Evolutionary conservation across 1,140 invertebrate genomes (phyloP), one percentile per base, ranked within the genome.

Genomic region (Drosophila rufa): DNA sequence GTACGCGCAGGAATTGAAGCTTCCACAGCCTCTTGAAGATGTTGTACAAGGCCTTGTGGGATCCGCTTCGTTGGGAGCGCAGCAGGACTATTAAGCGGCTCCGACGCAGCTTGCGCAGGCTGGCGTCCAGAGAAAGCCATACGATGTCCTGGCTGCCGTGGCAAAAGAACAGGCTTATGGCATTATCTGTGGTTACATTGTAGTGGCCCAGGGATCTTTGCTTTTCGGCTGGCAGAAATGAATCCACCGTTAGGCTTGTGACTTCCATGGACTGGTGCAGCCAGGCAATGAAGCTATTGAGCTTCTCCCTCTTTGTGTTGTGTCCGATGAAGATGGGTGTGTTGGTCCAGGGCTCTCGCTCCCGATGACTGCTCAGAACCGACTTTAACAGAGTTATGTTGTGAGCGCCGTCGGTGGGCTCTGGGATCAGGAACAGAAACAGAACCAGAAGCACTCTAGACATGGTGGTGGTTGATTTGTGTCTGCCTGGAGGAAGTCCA

Each of bases 1-100:
- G n/a, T 7, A 66, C 76, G 0, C 70, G 56, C 0, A 91, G 56
- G 4, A 91, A 89, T 33, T 91, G 89, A 9, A 76, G 53, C 2
- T 57, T 17, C 81, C 89, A 91, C 2, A 91, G 43, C 30, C 53
- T 70, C 14, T 53, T 22, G 19, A 91, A 91, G 3, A 91, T 40
- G 4, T 14, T 12, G 0, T 25, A 40, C 12, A 91, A 14, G 3
- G 61, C 73, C 25, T 46, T 53, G 8, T 57, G 9, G 1, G 61
- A 48, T 3, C 0, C 42, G 47, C 36, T 50, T 0, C 47, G 30
- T 47, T 60, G 43, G 4, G 11, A 25, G 19, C n/a, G 36, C n/a
- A 82, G 47, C 9, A 58, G 15, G 1, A 91, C 65, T 2, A 91
- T 62, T 0, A 91, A 38, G 2, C 77, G 82, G 22, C 43, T 82